Conservation (phyloP, 2,888 invertebrate genomes). For the Strigamia transsilvanica region DNA sequence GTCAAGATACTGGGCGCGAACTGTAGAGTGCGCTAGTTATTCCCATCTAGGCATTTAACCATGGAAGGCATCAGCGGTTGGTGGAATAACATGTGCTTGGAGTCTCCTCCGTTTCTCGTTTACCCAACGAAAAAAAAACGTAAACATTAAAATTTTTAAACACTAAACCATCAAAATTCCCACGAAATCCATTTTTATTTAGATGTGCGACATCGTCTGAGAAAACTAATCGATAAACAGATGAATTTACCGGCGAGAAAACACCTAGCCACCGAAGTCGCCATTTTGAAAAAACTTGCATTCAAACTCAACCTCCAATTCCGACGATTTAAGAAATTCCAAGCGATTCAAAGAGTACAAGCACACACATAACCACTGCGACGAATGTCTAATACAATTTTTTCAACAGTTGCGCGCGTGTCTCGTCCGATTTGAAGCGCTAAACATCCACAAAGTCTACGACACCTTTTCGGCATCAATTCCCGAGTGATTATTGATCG, state of each 20-base stretch:
- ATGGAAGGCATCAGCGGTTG: not conserved
- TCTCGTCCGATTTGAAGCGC: not conserved
- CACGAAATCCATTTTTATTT: not conserved
- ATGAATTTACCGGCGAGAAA: not conserved
- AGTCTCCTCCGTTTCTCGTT: slow-evolving; percentile 10
- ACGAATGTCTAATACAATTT: not conserved
- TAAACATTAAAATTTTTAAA: not conserved
- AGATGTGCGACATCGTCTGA: not conserved
- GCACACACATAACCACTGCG: not conserved
- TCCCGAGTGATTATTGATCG: not conserved
- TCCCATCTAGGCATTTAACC: no score
- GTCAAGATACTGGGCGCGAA: no score
- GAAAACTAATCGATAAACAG: not conserved
- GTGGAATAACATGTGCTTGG: not conserved
- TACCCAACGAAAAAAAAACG: not conserved
- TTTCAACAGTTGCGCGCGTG: not conserved
- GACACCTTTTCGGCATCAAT: not conserved
- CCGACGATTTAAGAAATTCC: not conserved
- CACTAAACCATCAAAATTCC: not conserved
- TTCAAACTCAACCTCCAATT: not conserved
- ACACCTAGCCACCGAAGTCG: not conserved
- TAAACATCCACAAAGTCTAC: not conserved
- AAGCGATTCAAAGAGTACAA: not conserved
- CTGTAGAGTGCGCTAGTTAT: no score
- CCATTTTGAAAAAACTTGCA: not conserved